These are phyloP conservation scores for Aix galericulata DNA, from an alignment of 2,113 vertebrate genomes.

Conservation along the genomic window DNA sequence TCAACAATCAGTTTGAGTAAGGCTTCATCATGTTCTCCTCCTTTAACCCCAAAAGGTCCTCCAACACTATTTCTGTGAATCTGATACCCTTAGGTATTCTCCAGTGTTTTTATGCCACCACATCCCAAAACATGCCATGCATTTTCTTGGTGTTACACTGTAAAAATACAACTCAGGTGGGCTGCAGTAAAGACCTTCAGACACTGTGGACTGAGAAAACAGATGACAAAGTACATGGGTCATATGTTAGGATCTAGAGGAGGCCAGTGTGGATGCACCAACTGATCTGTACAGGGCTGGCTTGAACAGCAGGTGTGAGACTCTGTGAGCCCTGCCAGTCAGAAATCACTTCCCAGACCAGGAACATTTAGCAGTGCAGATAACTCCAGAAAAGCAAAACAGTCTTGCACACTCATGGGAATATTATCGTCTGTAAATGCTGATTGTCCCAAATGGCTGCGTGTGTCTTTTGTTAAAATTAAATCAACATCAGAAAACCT, in stretches of 20 bases:
- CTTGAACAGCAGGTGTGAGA: neutral
- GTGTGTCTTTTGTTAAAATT: neutral
- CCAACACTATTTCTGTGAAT: neutral
- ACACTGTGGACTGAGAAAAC: neutral
- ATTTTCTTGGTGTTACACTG: neutral
- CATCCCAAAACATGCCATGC: neutral
- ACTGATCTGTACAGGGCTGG: rapidly evolving
- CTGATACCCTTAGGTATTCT: neutral
- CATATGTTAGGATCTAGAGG: neutral
- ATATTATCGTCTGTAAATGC: neutral
- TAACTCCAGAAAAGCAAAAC: neutral
- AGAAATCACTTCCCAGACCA: neutral
- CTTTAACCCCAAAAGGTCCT: neutral
- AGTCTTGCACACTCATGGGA: neutral
- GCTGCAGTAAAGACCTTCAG: neutral
- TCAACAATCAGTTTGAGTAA: neutral
- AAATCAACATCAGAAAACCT: neutral
- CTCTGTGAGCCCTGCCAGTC: neutral
- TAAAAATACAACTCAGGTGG: neutral
- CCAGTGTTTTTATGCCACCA: neutral
- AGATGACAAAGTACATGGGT: neutral
- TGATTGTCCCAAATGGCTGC: neutral
- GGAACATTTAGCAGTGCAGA: neutral
- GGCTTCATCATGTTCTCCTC: neutral
- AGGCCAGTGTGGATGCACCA: neutral